Evolutionary conservation across 2,113 vertebrate genomes (phyloP).

Genomic region (Paramisgurnus dabryanus): DNA sequence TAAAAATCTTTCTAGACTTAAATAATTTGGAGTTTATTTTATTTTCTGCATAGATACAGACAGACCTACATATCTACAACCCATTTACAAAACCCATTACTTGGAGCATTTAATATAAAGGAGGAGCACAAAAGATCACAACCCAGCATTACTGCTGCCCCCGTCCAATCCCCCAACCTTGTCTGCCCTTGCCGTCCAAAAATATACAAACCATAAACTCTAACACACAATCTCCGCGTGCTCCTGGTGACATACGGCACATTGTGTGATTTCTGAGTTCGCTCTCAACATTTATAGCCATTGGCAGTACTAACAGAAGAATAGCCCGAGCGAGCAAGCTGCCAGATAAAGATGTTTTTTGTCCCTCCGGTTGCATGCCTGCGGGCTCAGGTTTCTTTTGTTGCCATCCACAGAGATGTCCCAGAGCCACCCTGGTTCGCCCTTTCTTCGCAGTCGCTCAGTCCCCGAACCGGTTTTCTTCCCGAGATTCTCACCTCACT

Average conservation of each 20-base stretch:
- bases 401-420: slow-evolving; percentile 77
- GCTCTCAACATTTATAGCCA: slow-evolving; percentile 83
- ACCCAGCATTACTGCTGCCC: slow-evolving; percentile 59
- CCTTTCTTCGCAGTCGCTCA: slow-evolving; percentile 52
- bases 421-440: slow-evolving; percentile 68
- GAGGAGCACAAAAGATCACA: slow-evolving; percentile 54
- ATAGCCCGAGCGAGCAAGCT: slow-evolving; percentile 57
- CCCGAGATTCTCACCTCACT: slow-evolving; percentile 57
- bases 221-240: slow-evolving; percentile 61
- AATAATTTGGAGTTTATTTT: too few relatives aligned
- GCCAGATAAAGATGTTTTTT: slow-evolving; percentile 80
- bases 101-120: slow-evolving; percentile 28
- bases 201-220: slow-evolving; percentile 71
- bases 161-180: slow-evolving; percentile 73
- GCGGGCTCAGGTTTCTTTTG: slow-evolving; percentile 72
- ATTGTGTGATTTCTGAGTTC: slow-evolving; percentile 82
- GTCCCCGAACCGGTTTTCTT: slow-evolving; percentile 61
- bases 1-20: too few relatives aligned
- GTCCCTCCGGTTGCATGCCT: slow-evolving; percentile 76
- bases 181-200: slow-evolving; percentile 77
- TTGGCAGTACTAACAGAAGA: slow-evolving; percentile 75
- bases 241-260: slow-evolving; percentile 74
- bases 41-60: slow-evolving; percentile 19
- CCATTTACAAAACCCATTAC: background rate
- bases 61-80: background rate